Conservation (phyloP, 2,888 invertebrate species). For the Pyrocoelia pectoralis region DNA sequence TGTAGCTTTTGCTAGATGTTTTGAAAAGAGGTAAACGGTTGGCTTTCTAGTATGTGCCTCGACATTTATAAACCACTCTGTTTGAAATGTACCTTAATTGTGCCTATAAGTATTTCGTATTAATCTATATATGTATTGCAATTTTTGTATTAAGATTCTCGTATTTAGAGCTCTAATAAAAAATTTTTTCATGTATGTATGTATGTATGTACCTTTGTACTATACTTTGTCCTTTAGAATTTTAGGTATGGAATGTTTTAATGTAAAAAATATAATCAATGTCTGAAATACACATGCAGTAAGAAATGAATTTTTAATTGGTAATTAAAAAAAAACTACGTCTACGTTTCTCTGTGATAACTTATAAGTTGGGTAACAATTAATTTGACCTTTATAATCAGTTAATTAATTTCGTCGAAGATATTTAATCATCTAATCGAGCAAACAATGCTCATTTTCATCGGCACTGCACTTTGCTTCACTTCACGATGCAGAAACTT, state of each 20-base stretch:
- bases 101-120: constrained; percentile 7
- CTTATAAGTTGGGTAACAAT: constrained; percentile 1
- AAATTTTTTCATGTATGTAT: background rate
- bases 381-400: constrained; percentile 2
- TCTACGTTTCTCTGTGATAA: background rate
- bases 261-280: background rate
- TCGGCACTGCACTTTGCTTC: background rate
- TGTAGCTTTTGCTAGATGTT: too few relatives aligned
- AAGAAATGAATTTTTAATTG: background rate
- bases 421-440: constrained; percentile 2
- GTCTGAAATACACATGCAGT: background rate
- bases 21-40: background rate
- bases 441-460: background rate
- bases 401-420: background rate
- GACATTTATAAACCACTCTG: background rate
- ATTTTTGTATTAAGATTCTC: background rate
- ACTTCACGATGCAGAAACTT: background rate
- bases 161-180: background rate
- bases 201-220: too few relatives aligned
- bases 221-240: too few relatives aligned
- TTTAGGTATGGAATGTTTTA: too few relatives aligned
- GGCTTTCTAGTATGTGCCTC: background rate
- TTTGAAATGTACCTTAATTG: constrained; percentile 3
- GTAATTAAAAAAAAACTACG: background rate
- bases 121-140: background rate